Conservation (phyloP, 2,888 invertebrate genomes). For the Tinea semifulvella region DNA sequence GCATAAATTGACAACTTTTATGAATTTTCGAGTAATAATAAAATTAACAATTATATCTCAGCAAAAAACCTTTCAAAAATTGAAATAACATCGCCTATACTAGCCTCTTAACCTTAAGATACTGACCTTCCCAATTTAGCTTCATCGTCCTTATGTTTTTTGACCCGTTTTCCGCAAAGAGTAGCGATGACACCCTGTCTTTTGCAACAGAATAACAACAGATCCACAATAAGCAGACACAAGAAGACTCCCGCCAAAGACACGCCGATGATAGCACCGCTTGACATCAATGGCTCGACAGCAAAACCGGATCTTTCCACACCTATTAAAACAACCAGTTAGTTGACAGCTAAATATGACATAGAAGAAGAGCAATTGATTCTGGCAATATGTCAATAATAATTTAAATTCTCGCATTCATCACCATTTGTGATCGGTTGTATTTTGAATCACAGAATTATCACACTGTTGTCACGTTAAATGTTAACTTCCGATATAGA, state of each 20-base stretch:
- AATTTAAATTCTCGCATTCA: no score
- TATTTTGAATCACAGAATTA: no score
- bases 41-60: no score
- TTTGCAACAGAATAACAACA: conserved; percentile 78
- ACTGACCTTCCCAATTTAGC: conserved; percentile 85
- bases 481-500: no score
- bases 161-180: conserved; percentile 72
- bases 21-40: no score
- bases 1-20: no score
- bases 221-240: conserved; percentile 84
- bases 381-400: no score
- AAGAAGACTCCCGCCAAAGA: conserved; percentile 83
- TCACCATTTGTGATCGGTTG: no score
- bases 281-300: conserved; percentile 68
- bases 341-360: background rate
- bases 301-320: conserved; percentile 56
- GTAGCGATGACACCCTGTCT: conserved; percentile 75
- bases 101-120: conserved; percentile 1
- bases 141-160: conserved; percentile 81
- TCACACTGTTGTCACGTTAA: no score
- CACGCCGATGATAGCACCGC: conserved; percentile 84
- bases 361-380: conserved; percentile 12
- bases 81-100: no score
- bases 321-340: conserved; percentile 35
- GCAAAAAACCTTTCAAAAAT: no score